Evolutionary conservation across 2,113 vertebrate genomes (phyloP).

Genomic region (Hepsetus odoe): DNA sequence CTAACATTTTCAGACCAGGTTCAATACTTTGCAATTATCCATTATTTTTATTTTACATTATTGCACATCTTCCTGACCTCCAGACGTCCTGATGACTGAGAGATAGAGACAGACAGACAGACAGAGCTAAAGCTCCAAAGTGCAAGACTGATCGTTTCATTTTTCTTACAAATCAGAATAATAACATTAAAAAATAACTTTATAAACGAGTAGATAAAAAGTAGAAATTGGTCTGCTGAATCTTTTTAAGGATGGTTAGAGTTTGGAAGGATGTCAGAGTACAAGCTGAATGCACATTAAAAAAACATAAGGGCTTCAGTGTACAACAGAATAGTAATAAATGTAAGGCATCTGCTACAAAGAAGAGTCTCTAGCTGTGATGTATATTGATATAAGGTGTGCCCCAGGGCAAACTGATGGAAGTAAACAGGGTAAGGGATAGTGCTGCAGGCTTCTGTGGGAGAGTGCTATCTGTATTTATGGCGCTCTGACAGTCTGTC

Average conservation of each 20-base stretch:
- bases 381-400: neutral
- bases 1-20: too few species aligned
- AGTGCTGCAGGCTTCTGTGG: constrained; percentile 28
- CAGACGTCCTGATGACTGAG: too few species aligned
- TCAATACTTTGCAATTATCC: too few species aligned
- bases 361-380: neutral
- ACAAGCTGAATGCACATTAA: neutral
- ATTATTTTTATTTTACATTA: too few species aligned
- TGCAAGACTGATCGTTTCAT: too few species aligned
- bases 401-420: neutral
- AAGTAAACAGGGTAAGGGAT: constrained; percentile 23
- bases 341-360: neutral
- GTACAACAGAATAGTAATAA: neutral
- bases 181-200: too few species aligned
- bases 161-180: too few species aligned
- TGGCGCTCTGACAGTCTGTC: constrained; percentile 45
- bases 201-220: too few species aligned
- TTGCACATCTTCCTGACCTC: too few species aligned
- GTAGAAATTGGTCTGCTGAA: neutral
- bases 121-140: too few species aligned
- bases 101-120: too few species aligned
- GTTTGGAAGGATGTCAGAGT: neutral
- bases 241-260: neutral
- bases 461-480: constrained; percentile 42
- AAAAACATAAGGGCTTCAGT: neutral